Conservation (phyloP, 2,113 vertebrate species). For the Calidris pugnax region DNA sequence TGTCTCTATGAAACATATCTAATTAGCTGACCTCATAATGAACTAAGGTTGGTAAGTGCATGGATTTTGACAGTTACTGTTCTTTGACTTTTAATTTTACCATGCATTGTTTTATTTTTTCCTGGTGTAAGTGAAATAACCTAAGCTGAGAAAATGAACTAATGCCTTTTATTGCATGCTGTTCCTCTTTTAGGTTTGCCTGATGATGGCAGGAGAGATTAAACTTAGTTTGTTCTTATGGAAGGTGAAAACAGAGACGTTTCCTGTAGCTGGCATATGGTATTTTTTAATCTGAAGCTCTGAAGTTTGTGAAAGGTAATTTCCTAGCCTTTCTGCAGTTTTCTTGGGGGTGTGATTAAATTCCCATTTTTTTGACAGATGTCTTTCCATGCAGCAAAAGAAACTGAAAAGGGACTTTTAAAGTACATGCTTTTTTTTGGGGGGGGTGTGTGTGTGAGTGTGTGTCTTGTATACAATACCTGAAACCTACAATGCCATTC, state of each 20-base stretch:
- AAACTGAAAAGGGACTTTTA: not conserved
- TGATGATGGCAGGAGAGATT: constrained; percentile 19
- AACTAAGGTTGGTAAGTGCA: not conserved
- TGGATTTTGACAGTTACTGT: not conserved
- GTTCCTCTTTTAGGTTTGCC: not conserved
- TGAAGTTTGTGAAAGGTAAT: not conserved
- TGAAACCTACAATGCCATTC: not conserved
- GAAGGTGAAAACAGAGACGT: not conserved
- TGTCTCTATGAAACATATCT: constrained; percentile 5
- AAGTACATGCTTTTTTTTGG: not conserved
- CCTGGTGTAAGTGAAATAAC: not conserved
- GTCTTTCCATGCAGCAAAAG: not conserved
- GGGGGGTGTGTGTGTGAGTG: too few species aligned
- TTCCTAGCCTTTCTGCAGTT: not conserved
- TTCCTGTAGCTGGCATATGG: not conserved
- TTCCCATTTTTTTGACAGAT: not conserved
- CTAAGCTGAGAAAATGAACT: not conserved
- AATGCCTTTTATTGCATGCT: not conserved
- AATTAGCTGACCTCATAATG: not conserved
- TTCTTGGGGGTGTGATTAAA: not conserved
- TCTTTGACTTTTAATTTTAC: not conserved
- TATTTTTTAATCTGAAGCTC: constrained; percentile 22
- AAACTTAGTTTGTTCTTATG: not conserved
- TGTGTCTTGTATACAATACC: not conserved
- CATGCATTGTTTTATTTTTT: not conserved